phyloP scores from a whole-genome alignment of 2,888 invertebrate species.

The Agrochola lychnidis region DNA sequence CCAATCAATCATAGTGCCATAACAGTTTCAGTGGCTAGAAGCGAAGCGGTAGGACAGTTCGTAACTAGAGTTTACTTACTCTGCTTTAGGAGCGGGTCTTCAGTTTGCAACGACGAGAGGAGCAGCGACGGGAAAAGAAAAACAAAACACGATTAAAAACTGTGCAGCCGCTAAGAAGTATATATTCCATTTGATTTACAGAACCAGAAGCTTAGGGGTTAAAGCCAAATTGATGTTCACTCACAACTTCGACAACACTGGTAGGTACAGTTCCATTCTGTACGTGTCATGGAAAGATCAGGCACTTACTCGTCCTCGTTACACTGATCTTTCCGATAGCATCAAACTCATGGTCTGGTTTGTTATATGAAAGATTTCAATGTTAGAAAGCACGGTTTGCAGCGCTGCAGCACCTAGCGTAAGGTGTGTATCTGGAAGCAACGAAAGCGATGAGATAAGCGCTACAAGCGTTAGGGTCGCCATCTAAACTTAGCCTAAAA shows the following conservation, averaged over 20 bases:
- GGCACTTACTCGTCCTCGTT: conserved; percentile 74
- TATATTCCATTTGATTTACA: conserved; percentile 68
- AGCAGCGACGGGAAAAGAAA: conserved; percentile 85
- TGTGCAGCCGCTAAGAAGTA: conserved; percentile 65
- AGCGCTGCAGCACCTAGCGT: conserved; percentile 75
- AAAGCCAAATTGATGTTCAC: conserved; percentile 70
- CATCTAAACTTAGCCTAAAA: conserved; percentile 85
- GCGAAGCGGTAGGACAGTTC: conserved; percentile 80
- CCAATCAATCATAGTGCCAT: conserved; percentile 82
- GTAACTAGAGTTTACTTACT: conserved; percentile 89
- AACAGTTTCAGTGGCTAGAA: conserved; percentile 79
- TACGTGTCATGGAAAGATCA: conserved; percentile 72
- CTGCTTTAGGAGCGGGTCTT: conserved; percentile 93
- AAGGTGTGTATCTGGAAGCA: conserved; percentile 82
- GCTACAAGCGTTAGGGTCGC: conserved; percentile 85
- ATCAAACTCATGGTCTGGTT: conserved; percentile 64
- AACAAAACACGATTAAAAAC: conserved; percentile 79
- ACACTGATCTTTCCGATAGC: conserved; percentile 73
- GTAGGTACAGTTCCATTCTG: conserved; percentile 58
- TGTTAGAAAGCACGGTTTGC: conserved; percentile 77
- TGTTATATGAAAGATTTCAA: conserved; percentile 76
- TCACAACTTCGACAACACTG: conserved; percentile 64
- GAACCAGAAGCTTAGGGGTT: conserved; percentile 79
- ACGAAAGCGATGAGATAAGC: conserved; percentile 83
- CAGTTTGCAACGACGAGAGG: conserved; percentile 82